Base-by-base conservation (phyloP, 2,888 invertebrate species). In the Cheiracanthium punctorium region DNA sequence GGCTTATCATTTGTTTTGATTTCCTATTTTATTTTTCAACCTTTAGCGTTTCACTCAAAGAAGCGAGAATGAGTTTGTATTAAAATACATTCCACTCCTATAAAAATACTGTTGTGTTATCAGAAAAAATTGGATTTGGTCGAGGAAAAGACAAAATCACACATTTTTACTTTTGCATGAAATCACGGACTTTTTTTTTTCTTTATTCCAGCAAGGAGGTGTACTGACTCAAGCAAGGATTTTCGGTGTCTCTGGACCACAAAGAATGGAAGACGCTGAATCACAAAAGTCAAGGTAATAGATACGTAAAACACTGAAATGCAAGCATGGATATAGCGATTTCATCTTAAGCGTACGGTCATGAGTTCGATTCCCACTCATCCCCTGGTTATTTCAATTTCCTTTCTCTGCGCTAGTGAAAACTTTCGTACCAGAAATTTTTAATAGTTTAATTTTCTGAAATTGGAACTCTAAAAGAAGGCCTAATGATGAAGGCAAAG, bases 1-100 rank as follows among this genome's bases (percentile, higher is more conserved):
- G 58, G 58, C 58, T 32, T 24, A 7, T n/a, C 20, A 14, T 1
- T 67, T 69, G 14, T 69, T 69, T 33, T 69, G 10, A 37, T 37
- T 10, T 10, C n/a, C n/a, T 30, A 5, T n/a, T 69, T 69, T 20
- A 12, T 74, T 73, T 71, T 64, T 69, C 67, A 71, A n/a, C 30
- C 41, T 64, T 82, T 37, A n/a, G 48, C 80, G 20, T n/a, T 37
- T 75, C 81, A 73, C 65, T 58, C 28, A 52, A 33, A 69, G 79
- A 69, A 85, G 74, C 73, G 74, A 84, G 72, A 79, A 52, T 48
- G 76, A 71, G 77, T 73, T 37, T 48, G 4, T 77, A 79, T 79
- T 85, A 85, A 85, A 79, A 85, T 79, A 82, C 84, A 74, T 32
- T 74, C 58, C 84, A 58, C 69, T 85, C 74, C 74, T 85, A 85